Evolutionary conservation across 2,888 invertebrate genomes (phyloP).

Genomic region (Ophonus ardosiacus): DNA sequence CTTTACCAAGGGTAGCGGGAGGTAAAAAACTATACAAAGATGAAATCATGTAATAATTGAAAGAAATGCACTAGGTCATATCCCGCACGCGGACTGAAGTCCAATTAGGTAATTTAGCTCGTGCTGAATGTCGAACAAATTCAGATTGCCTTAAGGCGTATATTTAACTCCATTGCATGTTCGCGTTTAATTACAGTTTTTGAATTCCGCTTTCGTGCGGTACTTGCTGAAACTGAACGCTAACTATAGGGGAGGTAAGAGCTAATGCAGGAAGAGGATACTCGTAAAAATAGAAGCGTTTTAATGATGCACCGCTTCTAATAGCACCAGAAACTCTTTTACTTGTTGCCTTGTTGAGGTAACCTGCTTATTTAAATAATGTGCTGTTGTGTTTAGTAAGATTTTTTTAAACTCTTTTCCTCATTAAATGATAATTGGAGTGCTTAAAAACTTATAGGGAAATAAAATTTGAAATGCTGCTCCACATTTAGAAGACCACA

Average conservation of each 20-base stretch:
- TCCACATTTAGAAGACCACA: too few relatives aligned
- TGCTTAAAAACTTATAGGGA: too few relatives aligned
- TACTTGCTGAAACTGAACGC: background rate
- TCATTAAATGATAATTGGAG: background rate
- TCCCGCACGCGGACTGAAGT: slow-evolving; percentile 21
- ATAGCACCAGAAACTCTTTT: background rate
- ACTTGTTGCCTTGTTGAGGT: background rate
- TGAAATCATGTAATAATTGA: background rate
- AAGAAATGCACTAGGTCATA: slow-evolving; percentile 12
- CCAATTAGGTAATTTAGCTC: slow-evolving; percentile 24
- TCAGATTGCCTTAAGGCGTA: background rate
- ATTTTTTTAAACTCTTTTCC: background rate
- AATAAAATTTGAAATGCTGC: too few relatives aligned
- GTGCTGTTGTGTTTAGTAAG: background rate
- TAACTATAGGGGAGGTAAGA: slow-evolving; percentile 20
- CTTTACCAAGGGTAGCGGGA: too few relatives aligned
- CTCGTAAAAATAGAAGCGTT: slow-evolving; percentile 34
- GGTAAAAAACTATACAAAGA: too few relatives aligned
- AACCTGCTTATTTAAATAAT: slow-evolving; percentile 23
- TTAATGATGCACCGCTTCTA: slow-evolving; percentile 14
- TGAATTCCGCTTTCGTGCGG: slow-evolving; percentile 28
- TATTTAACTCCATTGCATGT: slow-evolving; percentile 23
- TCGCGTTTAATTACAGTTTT: slow-evolving; percentile 42
- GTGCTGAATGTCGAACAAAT: slow-evolving; percentile 15
- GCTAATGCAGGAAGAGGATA: slow-evolving; percentile 36